These are phyloP conservation scores for Drosophila yooni DNA, from an alignment of 2,888 invertebrate genomes.

Conservation along the genomic window DNA sequence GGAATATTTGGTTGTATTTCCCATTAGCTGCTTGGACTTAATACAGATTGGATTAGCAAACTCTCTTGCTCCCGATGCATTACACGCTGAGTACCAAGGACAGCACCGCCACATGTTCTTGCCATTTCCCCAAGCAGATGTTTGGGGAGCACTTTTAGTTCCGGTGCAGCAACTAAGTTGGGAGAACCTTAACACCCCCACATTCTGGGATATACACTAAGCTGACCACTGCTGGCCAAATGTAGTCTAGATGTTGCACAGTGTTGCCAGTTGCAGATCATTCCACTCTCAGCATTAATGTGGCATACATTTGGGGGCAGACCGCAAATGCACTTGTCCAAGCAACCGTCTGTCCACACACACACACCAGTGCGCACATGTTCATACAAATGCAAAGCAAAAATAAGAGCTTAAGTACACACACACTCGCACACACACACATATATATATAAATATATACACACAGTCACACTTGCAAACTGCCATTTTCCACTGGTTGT, in stretches of 20 bases:
- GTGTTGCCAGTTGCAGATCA: slow-evolving; percentile 38
- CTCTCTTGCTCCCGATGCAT: slow-evolving; percentile 8
- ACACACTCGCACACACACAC: slow-evolving; percentile 8
- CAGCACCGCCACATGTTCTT: slow-evolving; percentile 37
- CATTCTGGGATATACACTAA: slow-evolving; percentile 56
- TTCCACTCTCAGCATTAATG: slow-evolving; percentile 66
- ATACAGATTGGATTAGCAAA: slow-evolving; percentile 19
- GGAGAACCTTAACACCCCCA: slow-evolving; percentile 28
- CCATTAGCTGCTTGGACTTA: not conserved
- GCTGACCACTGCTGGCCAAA: slow-evolving; percentile 61
- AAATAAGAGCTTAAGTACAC: slow-evolving; percentile 38
- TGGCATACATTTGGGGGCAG: slow-evolving; percentile 70
- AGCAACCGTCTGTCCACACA: slow-evolving; percentile 38
- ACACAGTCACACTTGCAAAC: slow-evolving; percentile 13
- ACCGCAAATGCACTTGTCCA: slow-evolving; percentile 74
- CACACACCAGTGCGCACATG: slow-evolving; percentile 21
- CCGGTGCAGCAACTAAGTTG: slow-evolving; percentile 22
- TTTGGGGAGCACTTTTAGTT: slow-evolving; percentile 41
- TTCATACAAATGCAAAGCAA: slow-evolving; percentile 64
- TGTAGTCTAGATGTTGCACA: slow-evolving; percentile 42
- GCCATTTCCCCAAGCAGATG: slow-evolving; percentile 43
- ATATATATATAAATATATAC: not conserved
- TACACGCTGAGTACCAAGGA: slow-evolving; percentile 32
- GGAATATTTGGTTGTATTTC: not conserved
- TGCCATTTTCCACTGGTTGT: slow-evolving; percentile 45